Conservation (phyloP, 2,797 vertebrate species). For the Pipistrellus kuhlii region DNA sequence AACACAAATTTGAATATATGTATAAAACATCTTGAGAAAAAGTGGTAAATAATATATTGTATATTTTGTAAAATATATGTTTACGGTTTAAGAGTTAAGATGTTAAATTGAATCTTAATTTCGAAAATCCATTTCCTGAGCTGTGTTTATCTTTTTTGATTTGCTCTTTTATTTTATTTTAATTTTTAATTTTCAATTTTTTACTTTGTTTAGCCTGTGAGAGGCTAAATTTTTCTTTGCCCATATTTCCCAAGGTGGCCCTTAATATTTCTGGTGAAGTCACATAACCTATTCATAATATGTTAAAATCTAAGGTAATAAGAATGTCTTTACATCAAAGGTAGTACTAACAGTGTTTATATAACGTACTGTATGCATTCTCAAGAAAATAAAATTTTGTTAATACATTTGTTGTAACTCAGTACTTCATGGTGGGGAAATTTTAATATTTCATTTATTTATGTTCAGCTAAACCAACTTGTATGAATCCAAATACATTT, state of each 20-base stretch:
- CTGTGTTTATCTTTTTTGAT: constrained; percentile 67
- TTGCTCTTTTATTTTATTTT: constrained; percentile 24
- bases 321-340: constrained; percentile 68
- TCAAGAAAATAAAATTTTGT: constrained; percentile 81
- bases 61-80: constrained; percentile 56
- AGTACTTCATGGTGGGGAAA: constrained; percentile 72
- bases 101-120: constrained; percentile 64
- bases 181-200: constrained; percentile 60
- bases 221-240: constrained; percentile 66
- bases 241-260: constrained; percentile 41
- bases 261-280: constrained; percentile 70
- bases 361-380: constrained; percentile 71
- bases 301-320: constrained; percentile 61
- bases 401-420: constrained; percentile 76
- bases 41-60: constrained; percentile 49
- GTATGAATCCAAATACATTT: constrained; percentile 46
- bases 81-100: constrained; percentile 72
- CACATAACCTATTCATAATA: constrained; percentile 50
- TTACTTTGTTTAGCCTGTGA: constrained; percentile 49
- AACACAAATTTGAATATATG: constrained; percentile 47
- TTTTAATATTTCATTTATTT: constrained; percentile 66
- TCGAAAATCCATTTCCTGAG: constrained; percentile 50
- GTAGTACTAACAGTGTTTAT: constrained; percentile 69
- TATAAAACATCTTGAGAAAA: constrained; percentile 66
- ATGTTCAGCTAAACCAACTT: constrained; percentile 52